These are phyloP conservation scores for Ornithorhynchus anatinus DNA, from an alignment of 2,113 vertebrate genomes.

Conservation along the genomic window DNA sequence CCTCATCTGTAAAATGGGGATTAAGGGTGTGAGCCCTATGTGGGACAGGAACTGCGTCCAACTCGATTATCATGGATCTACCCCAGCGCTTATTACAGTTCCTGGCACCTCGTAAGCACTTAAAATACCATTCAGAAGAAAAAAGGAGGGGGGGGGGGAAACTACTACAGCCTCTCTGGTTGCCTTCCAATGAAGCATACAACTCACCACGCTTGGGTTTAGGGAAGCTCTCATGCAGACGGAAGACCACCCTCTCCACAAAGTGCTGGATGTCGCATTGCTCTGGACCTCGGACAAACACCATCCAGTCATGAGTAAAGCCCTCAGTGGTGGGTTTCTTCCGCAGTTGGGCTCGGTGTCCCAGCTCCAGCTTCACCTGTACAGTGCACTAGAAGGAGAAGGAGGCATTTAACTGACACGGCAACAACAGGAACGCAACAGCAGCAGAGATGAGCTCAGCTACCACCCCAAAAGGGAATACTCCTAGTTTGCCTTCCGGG, in stretches of 20 bases:
- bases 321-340: conserved; percentile 96
- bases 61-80: too few species aligned
- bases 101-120: too few species aligned
- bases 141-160: too few species aligned
- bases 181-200: not conserved
- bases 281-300: conserved; percentile 95
- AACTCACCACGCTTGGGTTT: conserved; percentile 94
- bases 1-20: too few species aligned
- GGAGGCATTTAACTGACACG: not conserved
- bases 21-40: too few species aligned
- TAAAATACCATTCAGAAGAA: too few species aligned
- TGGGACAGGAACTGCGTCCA: too few species aligned
- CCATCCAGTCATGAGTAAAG: conserved; percentile 99
- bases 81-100: too few species aligned
- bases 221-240: conserved; percentile 97
- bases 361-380: conserved; percentile 98
- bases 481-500: accelerated
- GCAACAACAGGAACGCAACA: conserved; percentile 1
- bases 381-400: conserved; percentile 86
- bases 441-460: not conserved
- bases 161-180: not conserved
- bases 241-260: conserved; percentile 96
- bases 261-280: conserved; percentile 98
- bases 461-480: not conserved
- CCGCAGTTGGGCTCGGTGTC: conserved; percentile 92